phyloP scores from a whole-genome alignment of 2,888 invertebrate species.

The Thereva unica region DNA sequence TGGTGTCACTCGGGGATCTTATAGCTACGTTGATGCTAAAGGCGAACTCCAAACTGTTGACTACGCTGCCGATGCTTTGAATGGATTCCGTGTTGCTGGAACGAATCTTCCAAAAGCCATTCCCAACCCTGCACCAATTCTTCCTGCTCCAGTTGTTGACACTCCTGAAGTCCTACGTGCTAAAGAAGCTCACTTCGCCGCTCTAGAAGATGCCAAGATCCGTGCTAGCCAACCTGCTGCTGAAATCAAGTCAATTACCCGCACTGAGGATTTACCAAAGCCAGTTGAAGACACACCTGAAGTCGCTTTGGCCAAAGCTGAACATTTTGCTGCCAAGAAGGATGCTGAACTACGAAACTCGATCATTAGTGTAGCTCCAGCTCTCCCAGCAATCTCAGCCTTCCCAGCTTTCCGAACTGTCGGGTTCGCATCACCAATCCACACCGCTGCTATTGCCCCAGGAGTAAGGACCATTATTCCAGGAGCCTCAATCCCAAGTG shows the following conservation, averaged over 20 bases:
- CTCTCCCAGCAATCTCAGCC: neutral
- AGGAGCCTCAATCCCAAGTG: neutral
- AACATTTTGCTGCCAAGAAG: conserved; percentile 54
- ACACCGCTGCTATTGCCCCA: no score
- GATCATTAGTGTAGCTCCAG: neutral
- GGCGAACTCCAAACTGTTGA: conserved; percentile 61
- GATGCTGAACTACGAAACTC: conserved; percentile 47
- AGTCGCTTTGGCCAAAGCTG: conserved; percentile 47
- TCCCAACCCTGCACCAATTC: conserved; percentile 2
- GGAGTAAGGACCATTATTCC: neutral
- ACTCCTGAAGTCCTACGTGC: conserved; percentile 60
- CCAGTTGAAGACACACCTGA: conserved; percentile 58
- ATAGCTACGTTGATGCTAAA: conserved; percentile 62
- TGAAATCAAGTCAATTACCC: neutral
- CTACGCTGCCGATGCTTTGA: conserved; percentile 59
- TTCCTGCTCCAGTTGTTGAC: conserved; percentile 53
- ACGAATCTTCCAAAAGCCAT: conserved; percentile 59
- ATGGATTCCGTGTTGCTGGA: conserved; percentile 63
- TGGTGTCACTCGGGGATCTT: conserved; percentile 62
- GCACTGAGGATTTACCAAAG: conserved; percentile 41
- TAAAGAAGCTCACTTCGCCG: conserved; percentile 55
- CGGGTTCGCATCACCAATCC: neutral
- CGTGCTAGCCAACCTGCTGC: conserved; percentile 40
- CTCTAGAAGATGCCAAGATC: conserved; percentile 52
- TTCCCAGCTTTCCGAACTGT: conserved; percentile 1